Evolutionary conservation across 1,140 invertebrate species (phyloP), one percentile per base, ranked within the genome.

Genomic region (Nasonia longicornis): DNA sequence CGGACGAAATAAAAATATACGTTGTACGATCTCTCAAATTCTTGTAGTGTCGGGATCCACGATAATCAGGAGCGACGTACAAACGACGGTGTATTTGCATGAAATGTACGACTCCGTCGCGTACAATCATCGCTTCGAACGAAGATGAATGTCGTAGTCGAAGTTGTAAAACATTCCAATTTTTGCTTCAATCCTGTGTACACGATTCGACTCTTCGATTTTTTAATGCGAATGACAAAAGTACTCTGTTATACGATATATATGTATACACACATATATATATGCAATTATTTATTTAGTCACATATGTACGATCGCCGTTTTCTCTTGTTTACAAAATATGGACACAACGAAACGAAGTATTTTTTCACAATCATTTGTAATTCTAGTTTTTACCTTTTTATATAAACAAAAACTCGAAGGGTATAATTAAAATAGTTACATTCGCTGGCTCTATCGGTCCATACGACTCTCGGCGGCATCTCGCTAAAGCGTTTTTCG

Each of bases 121-220:
- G 29, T 79, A 38, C 64, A 73, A 79, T 64, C 52, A 64, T 63
- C 3, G 12, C 48, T 71, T 63, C 20, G 52, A 66, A 70, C 12
- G 52, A 42, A 48, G 22, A 78, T 64, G 72, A 79, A 69, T 75
- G 58, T 82, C 71, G 72, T 79, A 82, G 81, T 82, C 81, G 64
- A 82, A 82, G 63, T 75, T 42, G 73, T 75, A 45, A 74, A 82
- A 82, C 77, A 82, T 82, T 82, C 77, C 77, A 82, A 76, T 78
- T 82, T 77, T 81, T 81, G 31, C n/a, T 63, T 71, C 22, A 26
- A 64, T 71, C 42, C 6, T 45, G 3, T 72, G 70, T 67, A 67
- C 29, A 67, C 52, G 16, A 63, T 73, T 80, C 58, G 16, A 74
- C 48, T 64, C 48, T 79, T 63, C n/a, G 42, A 72, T 79, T 58